Conservation (phyloP, 2,113 vertebrate species). For the Ploceus nigricollis region DNA sequence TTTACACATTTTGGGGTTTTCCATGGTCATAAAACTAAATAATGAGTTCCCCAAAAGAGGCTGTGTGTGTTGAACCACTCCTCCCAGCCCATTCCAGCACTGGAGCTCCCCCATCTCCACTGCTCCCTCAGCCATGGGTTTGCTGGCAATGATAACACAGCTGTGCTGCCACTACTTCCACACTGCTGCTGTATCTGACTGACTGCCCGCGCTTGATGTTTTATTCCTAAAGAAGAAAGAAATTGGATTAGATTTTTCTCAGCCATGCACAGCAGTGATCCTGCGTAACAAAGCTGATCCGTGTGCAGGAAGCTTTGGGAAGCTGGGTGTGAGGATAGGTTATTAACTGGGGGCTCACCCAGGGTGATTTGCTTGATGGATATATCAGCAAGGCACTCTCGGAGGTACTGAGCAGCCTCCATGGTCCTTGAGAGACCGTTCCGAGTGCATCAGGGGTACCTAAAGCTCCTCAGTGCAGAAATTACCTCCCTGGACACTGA, state of each 20-base stretch:
- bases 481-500: background rate
- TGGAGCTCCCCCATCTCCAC: background rate
- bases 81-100: rapidly evolving
- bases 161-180: background rate
- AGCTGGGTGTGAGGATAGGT: background rate
- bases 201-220: background rate
- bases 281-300: background rate
- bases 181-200: background rate
- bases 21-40: background rate
- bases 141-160: background rate
- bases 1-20: background rate
- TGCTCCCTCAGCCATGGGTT: background rate
- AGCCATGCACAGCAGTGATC: background rate
- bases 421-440: background rate
- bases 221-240: conserved; percentile 13
- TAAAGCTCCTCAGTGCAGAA: background rate
- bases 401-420: background rate
- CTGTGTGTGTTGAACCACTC: background rate
- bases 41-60: background rate
- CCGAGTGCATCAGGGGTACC: background rate
- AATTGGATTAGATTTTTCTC: background rate
- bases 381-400: background rate
- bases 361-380: background rate
- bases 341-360: background rate
- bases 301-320: background rate